phyloP scores from a whole-genome alignment of 2,888 invertebrate genomes.

The Harpagoxenus sublaevis region DNA sequence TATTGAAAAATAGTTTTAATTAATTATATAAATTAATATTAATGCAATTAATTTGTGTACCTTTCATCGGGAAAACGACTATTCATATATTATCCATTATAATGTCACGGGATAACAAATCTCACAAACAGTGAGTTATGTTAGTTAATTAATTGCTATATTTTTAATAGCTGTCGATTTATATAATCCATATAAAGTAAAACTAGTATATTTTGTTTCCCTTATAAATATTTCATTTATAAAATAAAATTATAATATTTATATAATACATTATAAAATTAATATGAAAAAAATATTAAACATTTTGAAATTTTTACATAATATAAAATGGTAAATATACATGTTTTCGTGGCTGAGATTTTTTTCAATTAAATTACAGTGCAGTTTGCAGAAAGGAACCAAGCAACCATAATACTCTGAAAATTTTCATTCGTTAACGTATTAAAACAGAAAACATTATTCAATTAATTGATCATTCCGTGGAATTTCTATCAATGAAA shows the following conservation, averaged over 20 bases:
- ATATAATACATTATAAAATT: neutral
- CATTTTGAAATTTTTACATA: neutral
- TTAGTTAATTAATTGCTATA: slow-evolving; percentile 35
- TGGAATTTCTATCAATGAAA: neutral
- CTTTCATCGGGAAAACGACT: neutral
- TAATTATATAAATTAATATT: slow-evolving; percentile 34
- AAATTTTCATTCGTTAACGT: slow-evolving; percentile 10
- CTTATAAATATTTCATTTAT: neutral
- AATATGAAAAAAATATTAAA: neutral
- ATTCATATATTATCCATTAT: slow-evolving; percentile 22
- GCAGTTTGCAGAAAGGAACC: neutral
- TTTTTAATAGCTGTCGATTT: slow-evolving; percentile 9
- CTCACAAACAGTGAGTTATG: slow-evolving; percentile 13
- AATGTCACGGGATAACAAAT: slow-evolving; percentile 21
- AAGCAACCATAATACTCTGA: neutral
- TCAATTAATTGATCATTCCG: neutral
- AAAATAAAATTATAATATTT: neutral
- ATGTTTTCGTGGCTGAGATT: neutral
- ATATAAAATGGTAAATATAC: neutral
- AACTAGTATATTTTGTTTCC: neutral
- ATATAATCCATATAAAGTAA: neutral
- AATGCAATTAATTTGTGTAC: slow-evolving; percentile 22
- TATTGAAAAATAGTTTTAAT: slow-evolving; percentile 17
- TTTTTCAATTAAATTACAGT: neutral
- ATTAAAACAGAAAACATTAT: slow-evolving; percentile 1